These are phyloP conservation scores for Heliothis peltigera DNA, from an alignment of 2,888 invertebrate genomes.

Conservation along the genomic window DNA sequence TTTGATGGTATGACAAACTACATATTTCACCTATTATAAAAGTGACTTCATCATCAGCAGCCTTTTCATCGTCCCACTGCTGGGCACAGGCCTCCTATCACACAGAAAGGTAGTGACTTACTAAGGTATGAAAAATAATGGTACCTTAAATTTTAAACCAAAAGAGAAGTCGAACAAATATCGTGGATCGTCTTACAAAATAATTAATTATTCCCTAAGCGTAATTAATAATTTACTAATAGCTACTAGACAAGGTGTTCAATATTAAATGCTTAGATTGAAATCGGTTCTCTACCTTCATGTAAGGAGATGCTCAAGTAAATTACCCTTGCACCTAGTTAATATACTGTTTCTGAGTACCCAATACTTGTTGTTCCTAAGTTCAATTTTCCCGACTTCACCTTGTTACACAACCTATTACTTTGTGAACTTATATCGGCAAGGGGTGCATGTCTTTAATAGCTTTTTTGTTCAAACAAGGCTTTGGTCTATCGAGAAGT, in stretches of 20 bases:
- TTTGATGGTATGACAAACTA: background rate
- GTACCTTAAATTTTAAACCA: background rate
- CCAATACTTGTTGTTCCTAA: slow-evolving; percentile 27
- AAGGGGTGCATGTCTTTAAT: background rate
- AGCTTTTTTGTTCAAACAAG: background rate
- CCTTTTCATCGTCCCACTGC: no score
- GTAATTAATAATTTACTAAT: background rate
- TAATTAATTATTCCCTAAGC: background rate
- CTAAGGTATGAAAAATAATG: no score
- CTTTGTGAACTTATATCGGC: background rate
- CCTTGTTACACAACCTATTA: slow-evolving; percentile 12
- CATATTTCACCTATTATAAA: no score
- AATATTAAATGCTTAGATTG: background rate
- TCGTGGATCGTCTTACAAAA: background rate
- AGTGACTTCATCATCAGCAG: no score
- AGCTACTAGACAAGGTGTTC: background rate
- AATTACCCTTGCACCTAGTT: slow-evolving; percentile 12
- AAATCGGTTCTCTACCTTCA: background rate
- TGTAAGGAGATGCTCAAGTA: slow-evolving; percentile 5
- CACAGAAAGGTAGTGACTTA: no score
- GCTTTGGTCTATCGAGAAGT: background rate
- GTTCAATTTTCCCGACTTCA: slow-evolving; percentile 32
- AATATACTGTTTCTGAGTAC: slow-evolving; percentile 20
- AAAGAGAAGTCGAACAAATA: background rate
- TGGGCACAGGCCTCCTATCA: no score